Conservation (phyloP, 2,113 vertebrate species). For the Puntigrus tetrazona region DNA sequence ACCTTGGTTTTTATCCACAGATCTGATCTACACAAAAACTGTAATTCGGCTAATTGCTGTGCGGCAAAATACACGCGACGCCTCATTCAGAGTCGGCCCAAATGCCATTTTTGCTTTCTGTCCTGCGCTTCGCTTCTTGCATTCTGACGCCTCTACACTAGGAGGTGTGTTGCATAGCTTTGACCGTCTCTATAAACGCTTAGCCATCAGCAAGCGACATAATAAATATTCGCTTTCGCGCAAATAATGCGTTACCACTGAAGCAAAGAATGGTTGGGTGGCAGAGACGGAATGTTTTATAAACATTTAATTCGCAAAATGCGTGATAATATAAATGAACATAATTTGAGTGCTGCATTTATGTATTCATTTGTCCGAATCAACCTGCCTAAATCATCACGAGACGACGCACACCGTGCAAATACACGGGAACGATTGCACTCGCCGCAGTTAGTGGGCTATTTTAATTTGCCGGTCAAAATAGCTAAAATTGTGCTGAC, state of each 20-base stretch:
- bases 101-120: neutral
- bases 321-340: neutral
- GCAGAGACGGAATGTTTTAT: neutral
- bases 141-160: constrained; percentile 8
- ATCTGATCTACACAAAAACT: neutral
- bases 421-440: neutral
- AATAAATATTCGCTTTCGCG: neutral
- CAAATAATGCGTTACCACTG: neutral
- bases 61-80: neutral
- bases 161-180: neutral
- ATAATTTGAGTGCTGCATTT: too few species aligned
- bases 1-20: neutral
- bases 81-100: neutral
- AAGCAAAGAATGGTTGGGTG: neutral
- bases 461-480: constrained; percentile 63
- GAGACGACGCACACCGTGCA: neutral
- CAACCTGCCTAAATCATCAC: neutral
- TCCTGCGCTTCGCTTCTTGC: neutral
- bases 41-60: neutral
- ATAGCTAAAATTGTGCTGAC: constrained; percentile 69
- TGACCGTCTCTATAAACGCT: neutral
- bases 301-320: neutral
- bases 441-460: constrained; percentile 2
- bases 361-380: neutral
- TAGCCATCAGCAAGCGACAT: neutral